Conservation (phyloP, 2,888 invertebrate genomes). For the Chromoteleia sp. region DNA sequence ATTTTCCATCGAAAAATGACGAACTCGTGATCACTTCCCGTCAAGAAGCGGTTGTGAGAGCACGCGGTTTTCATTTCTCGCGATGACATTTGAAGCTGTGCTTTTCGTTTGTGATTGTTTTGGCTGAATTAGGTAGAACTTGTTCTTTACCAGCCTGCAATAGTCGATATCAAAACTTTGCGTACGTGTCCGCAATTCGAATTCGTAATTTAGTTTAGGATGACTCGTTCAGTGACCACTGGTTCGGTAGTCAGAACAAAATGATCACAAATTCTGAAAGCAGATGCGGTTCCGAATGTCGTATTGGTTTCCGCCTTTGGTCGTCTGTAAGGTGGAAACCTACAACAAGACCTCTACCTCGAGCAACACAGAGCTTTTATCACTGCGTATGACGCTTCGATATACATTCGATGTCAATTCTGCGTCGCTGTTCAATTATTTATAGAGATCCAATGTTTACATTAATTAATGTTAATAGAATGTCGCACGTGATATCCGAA, state of each 20-base stretch:
- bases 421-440: slow-evolving; percentile 68
- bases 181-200: slow-evolving; percentile 12
- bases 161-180: not conserved
- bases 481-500: slow-evolving; percentile 44
- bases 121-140: not conserved
- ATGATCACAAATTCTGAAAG: slow-evolving; percentile 1
- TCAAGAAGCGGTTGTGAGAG: not conserved
- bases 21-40: not conserved
- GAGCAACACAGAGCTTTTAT: slow-evolving; percentile 68
- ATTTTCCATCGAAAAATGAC: slow-evolving; percentile 16
- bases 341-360: slow-evolving; percentile 64
- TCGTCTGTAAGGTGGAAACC: slow-evolving; percentile 20
- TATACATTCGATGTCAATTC: slow-evolving; percentile 69
- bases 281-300: slow-evolving; percentile 39
- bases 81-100: slow-evolving; percentile 31
- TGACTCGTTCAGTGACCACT: too few species aligned
- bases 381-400: slow-evolving; percentile 68
- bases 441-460: slow-evolving; percentile 64
- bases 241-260: not conserved
- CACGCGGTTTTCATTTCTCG: not conserved
- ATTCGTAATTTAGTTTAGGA: not conserved
- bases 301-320: slow-evolving; percentile 25
- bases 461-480: slow-evolving; percentile 66
- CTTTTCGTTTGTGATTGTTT: slow-evolving; percentile 28
- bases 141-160: slow-evolving; percentile 3